Conservation (phyloP, 2,113 vertebrate genomes). For the Peromyscus maniculatus region DNA sequence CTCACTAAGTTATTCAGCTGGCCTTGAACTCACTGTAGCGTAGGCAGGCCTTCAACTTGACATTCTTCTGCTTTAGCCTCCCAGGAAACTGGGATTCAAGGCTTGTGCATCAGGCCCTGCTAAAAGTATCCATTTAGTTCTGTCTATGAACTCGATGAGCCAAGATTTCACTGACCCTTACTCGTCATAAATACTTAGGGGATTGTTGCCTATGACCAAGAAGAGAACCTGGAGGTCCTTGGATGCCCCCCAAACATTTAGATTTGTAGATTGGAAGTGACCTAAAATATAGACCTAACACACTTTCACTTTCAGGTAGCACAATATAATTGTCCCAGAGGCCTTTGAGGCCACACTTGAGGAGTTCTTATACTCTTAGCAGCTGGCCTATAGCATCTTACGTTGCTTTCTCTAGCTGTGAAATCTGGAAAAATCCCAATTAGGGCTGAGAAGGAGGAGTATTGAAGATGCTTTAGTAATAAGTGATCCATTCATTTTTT, state of each 20-base stretch:
- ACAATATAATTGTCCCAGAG: background rate
- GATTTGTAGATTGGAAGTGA: constrained; percentile 9
- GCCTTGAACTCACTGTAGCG: background rate
- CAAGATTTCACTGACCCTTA: background rate
- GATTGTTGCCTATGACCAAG: background rate
- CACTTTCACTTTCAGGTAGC: background rate
- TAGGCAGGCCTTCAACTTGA: background rate
- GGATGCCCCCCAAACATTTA: background rate
- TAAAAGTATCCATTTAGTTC: background rate
- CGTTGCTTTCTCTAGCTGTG: background rate
- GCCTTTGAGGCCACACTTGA: constrained; percentile 52
- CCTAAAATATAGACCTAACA: background rate
- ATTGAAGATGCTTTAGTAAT: constrained; percentile 77
- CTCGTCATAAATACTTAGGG: background rate
- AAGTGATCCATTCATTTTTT: constrained; percentile 78
- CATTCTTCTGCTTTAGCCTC: background rate
- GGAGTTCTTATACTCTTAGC: constrained; percentile 51
- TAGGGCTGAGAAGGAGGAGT: constrained; percentile 78
- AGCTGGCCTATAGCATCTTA: background rate
- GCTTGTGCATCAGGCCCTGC: background rate
- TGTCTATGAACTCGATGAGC: background rate
- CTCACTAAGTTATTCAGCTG: background rate
- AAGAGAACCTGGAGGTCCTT: background rate
- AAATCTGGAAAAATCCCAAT: constrained; percentile 70
- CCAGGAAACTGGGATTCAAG: background rate